Evolutionary conservation across 2,113 vertebrate species (phyloP), one percentile per base, ranked within the genome.

Genomic region (Amblyornis subalaris): DNA sequence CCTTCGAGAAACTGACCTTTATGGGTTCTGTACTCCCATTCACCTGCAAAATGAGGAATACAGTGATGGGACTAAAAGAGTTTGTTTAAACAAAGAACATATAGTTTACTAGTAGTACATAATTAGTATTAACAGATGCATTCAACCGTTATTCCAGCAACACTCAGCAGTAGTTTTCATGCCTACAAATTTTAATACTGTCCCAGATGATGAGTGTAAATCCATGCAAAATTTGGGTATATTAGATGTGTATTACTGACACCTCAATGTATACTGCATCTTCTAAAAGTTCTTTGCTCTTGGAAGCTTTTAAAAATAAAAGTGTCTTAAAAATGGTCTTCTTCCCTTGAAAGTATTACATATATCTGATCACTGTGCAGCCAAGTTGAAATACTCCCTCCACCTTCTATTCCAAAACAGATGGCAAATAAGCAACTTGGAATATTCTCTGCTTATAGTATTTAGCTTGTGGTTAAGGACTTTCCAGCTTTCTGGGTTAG

Each of bases 321-420:
- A 79, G 19, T 53, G 10, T 66, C 42, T 84, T 66, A 60, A 72
- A 94, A 87, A 77, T 12, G 16, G 80, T 78, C 45, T 64, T 85
- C 61, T 81, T 55, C 65, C 40, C 55, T 78, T 93, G 44, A 65
- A 90, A 60, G 36, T 40, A 81, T 78, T 67, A 64, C 2, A 14
- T 77, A 48, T 72, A 86, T 69, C 86, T 92, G 77, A 87, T 78
- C 84, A 72, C 57, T 60, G 17, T 14, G n/a, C 85, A 86, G 79
- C 92, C 86, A 90, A 95, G 80, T 54, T 92, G 90, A 93, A 96
- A 74, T 53, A 71, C 20, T 96, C 65, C 65, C 77, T 94, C 79
- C 72, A 81, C 44, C 44, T 83, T 79, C 80, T 65, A 29, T 75
- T 91, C 86, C 91, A 92, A 89, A 96, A 76, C 73, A 92, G 90